Base-by-base conservation (phyloP, 2,888 invertebrate genomes). In the Abrostola tripartita region DNA sequence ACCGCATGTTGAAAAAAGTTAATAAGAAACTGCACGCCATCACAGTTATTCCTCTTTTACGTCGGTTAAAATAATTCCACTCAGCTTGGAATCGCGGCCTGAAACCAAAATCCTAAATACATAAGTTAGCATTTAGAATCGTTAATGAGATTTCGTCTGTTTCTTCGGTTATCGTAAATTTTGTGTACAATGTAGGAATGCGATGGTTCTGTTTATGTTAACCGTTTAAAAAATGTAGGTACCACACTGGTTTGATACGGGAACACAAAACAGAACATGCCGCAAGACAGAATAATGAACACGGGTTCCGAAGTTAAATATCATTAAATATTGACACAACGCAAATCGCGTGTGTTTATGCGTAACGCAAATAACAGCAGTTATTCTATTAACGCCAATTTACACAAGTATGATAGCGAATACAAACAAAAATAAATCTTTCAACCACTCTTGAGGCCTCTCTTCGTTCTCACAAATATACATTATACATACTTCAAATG, bases 301-400 rank as follows among this genome's bases (percentile, higher is more conserved):
- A 60, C 61, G 44, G 52, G 60, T 50, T 59, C 58, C 44, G 50
- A 52, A 65, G 38, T 55, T 40, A 72, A 77, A 74, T 74, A 73
- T 75, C 78, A 37, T 55, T 40, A 72, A 77, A 74, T 74, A 73
- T 75, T 80, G 72, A 69, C 68, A 65, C 11, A 60, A 52, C 37
- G 41, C 10, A 52, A 75, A 62, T 61, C 24, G 53, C 52, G 24
- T 12, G 52, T 52, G 47, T 71, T 68, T 73, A 60, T 75, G 71
- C 73, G 69, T 68, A 69, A 63, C 54, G 61, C 68, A 74, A 74
- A 71, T 71, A 65, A 59, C 56, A 62, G 56, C 44, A 72, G 74
- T 78, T 74, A 74, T 67, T 76, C 58, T 68, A 81, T 85, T 85
- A 85, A 71, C 79, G 59, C 59, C 78, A 79, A 81, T 84, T 83